phyloP scores from a whole-genome alignment of 2,888 invertebrate species.

The Andrena bicolor region DNA sequence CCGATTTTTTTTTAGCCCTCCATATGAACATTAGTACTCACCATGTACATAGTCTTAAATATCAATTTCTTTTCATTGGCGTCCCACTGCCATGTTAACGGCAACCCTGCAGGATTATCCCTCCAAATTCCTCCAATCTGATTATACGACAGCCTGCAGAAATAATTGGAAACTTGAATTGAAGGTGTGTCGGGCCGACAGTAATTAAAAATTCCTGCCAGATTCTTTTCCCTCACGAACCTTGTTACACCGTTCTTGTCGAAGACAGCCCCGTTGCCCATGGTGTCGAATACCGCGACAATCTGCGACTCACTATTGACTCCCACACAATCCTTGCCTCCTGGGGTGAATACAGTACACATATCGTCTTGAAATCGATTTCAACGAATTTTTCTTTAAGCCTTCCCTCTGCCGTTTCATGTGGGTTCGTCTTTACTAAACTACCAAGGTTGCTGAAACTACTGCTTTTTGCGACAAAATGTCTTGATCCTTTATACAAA shows the following conservation, averaged over 20 bases:
- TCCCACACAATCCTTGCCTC: conserved; percentile 68
- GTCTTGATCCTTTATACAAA: no score
- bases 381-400: conserved; percentile 42
- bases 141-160: conserved; percentile 76
- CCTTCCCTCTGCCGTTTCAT: not conserved
- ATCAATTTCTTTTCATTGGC: conserved; percentile 49
- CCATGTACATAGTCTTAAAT: conserved; percentile 62
- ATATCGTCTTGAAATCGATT: conserved; percentile 74
- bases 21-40: conserved; percentile 19
- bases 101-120: conserved; percentile 68
- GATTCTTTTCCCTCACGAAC: conserved; percentile 67
- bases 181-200: conserved; percentile 43
- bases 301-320: conserved; percentile 62
- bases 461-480: not conserved
- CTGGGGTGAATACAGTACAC: conserved; percentile 75
- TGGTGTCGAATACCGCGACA: conserved; percentile 75
- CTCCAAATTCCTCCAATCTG: conserved; percentile 75
- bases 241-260: conserved; percentile 70
- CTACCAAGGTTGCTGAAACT: conserved; percentile 14
- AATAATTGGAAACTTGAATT: conserved; percentile 65
- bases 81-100: conserved; percentile 74
- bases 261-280: conserved; percentile 76
- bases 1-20: no score
- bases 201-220: conserved; percentile 69
- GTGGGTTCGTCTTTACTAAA: not conserved